Evolutionary conservation across 1,140 invertebrate species (phyloP).

Genomic region (Apis mellifera): DNA sequence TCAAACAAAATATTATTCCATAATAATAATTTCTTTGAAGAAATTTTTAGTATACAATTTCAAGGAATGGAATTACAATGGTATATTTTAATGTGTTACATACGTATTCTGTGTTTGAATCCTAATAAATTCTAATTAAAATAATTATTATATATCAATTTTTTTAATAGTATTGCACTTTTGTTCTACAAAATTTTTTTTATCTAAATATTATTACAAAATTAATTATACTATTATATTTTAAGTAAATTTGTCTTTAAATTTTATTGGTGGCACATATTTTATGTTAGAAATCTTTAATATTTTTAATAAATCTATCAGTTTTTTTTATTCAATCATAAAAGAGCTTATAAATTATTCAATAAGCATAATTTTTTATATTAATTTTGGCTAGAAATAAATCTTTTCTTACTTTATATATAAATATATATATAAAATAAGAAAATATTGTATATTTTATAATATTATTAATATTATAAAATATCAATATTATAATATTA

Average conservation of each 20-base stretch:
- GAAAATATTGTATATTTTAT: neutral
- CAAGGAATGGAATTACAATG: no score
- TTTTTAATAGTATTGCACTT: neutral
- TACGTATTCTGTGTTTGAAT: neutral
- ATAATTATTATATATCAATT: neutral
- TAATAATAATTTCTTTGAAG: slow-evolving; percentile 16
- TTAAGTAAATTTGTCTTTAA: neutral
- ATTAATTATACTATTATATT: neutral
- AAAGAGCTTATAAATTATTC: slow-evolving; percentile 31
- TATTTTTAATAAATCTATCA: neutral
- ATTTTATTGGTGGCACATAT: slow-evolving; percentile 18
- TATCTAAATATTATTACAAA: neutral
- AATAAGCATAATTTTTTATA: slow-evolving; percentile 20
- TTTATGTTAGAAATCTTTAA: neutral
- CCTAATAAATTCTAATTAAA: neutral
- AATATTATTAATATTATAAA: slow-evolving; percentile 12
- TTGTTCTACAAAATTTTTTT: neutral
- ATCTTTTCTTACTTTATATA: neutral
- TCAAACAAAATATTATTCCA: slow-evolving; percentile 5
- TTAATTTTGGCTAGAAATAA: slow-evolving; percentile 40
- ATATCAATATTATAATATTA: no score
- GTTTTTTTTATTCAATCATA: slow-evolving; percentile 7
- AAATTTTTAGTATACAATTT: neutral
- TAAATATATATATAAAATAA: slow-evolving; percentile 1
- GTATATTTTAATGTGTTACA: neutral